These are phyloP conservation scores for Melanerpes aurifrons DNA, from an alignment of 2,113 vertebrate genomes.

Conservation along the genomic window DNA sequence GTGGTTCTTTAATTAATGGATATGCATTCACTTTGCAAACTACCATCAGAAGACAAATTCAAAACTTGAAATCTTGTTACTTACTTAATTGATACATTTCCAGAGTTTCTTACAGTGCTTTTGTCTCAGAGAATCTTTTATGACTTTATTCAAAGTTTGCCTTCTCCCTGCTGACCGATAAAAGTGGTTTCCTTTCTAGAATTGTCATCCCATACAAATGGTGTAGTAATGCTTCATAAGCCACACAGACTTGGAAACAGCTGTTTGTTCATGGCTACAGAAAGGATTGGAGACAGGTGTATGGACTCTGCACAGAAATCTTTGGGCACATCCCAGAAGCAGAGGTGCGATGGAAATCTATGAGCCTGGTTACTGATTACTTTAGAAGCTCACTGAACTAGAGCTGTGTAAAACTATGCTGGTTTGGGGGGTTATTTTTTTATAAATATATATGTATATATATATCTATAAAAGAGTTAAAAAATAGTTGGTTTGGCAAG, in stretches of 20 bases:
- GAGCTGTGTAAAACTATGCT: not conserved
- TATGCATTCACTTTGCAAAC: not conserved
- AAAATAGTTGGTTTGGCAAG: not conserved
- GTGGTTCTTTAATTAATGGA: not conserved
- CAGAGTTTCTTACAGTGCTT: not conserved
- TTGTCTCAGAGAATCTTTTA: not conserved
- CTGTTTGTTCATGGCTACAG: conserved; percentile 4
- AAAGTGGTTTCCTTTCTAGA: conserved; percentile 27
- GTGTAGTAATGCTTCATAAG: conserved; percentile 27
- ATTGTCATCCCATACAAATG: conserved; percentile 41
- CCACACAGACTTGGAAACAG: conserved; percentile 40
- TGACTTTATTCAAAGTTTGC: conserved; percentile 11
- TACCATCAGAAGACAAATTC: not conserved
- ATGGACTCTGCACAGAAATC: not conserved
- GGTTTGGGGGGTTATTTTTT: not conserved
- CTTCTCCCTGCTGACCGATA: conserved; percentile 40
- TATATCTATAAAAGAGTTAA: conserved; percentile 20
- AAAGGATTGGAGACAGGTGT: not conserved
- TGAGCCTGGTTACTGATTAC: not conserved
- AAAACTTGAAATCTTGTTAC: not conserved
- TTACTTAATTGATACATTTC: conserved; percentile 19
- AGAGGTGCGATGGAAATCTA: conserved; percentile 39
- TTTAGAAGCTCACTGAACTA: not conserved
- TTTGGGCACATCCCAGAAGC: conserved; percentile 34
- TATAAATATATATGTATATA: too few relatives aligned